Conservation (phyloP, 2,113 vertebrate genomes). For the Semicossyphus pulcher region DNA sequence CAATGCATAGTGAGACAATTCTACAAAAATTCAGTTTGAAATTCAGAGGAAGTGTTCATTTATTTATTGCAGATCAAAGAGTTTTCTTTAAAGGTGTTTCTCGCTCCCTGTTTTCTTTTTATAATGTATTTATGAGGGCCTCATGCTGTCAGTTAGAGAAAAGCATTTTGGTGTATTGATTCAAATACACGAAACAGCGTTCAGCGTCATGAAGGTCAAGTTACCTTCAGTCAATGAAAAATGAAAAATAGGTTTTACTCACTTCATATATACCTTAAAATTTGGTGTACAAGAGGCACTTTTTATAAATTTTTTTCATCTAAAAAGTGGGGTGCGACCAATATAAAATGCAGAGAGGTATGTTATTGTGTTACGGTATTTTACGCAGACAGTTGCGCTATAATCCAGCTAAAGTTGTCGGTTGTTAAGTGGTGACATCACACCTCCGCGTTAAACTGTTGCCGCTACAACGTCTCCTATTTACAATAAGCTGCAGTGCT, state of each 20-base stretch:
- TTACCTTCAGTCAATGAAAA: not conserved
- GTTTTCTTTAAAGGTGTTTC: conserved; percentile 33
- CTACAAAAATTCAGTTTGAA: conserved; percentile 69
- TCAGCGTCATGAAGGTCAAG: not conserved
- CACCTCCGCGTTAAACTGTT: too few species aligned
- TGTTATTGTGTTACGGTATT: too few species aligned
- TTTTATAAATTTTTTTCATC: too few species aligned
- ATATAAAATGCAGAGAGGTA: too few species aligned
- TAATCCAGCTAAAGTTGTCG: too few species aligned
- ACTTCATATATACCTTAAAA: not conserved
- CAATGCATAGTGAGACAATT: conserved; percentile 50
- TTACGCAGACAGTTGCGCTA: too few species aligned
- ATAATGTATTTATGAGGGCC: conserved; percentile 27
- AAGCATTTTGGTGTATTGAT: not conserved
- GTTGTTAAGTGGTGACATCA: too few species aligned
- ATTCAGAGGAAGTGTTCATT: conserved; percentile 48
- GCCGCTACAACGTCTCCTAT: too few species aligned
- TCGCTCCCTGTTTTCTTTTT: conserved; percentile 33
- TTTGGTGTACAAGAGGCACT: too few species aligned
- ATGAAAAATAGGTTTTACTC: not conserved
- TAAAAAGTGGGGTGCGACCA: too few species aligned
- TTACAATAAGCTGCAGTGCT: too few species aligned
- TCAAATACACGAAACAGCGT: not conserved
- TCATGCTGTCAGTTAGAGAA: not conserved
- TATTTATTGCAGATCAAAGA: conserved; percentile 60